phyloP scores from a whole-genome alignment of 2,888 invertebrate genomes.

The Augochlorella aurata region DNA sequence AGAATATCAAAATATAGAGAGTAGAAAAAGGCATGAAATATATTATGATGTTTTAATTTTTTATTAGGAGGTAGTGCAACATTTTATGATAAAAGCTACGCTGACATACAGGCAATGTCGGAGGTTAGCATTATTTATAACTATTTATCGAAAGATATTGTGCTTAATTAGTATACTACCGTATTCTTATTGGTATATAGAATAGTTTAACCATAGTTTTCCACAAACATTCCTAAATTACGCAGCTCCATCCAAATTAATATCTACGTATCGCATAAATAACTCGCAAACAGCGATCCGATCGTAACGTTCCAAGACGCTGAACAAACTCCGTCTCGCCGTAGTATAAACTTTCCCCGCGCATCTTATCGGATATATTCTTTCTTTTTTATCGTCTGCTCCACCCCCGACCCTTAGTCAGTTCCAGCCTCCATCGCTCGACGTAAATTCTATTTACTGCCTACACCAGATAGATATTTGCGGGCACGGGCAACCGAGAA shows the following conservation, averaged over 20 bases:
- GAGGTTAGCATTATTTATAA: no score
- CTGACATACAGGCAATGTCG: no score
- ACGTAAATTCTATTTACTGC: slow-evolving; percentile 19
- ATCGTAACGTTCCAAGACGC: slow-evolving; percentile 20
- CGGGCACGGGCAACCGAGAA: neutral
- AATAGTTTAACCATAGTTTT: no score
- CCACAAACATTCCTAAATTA: neutral
- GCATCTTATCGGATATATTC: slow-evolving; percentile 34
- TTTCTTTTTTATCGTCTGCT: slow-evolving; percentile 28
- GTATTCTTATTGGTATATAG: no score
- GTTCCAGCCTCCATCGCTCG: neutral
- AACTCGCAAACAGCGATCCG: neutral
- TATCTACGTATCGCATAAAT: slow-evolving; percentile 9
- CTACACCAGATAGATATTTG: slow-evolving; percentile 10
- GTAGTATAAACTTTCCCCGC: slow-evolving; percentile 19
- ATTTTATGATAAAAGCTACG: no score
- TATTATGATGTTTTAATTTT: no score
- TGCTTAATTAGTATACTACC: no score
- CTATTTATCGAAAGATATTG: no score
- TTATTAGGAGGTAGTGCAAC: no score
- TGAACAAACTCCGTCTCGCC: slow-evolving; percentile 35
- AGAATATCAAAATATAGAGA: no score
- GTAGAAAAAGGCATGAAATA: no score
- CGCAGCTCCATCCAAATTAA: neutral
- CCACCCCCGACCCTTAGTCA: neutral